phyloP scores from a whole-genome alignment of 2,888 invertebrate species.

The Clunio marinus region DNA sequence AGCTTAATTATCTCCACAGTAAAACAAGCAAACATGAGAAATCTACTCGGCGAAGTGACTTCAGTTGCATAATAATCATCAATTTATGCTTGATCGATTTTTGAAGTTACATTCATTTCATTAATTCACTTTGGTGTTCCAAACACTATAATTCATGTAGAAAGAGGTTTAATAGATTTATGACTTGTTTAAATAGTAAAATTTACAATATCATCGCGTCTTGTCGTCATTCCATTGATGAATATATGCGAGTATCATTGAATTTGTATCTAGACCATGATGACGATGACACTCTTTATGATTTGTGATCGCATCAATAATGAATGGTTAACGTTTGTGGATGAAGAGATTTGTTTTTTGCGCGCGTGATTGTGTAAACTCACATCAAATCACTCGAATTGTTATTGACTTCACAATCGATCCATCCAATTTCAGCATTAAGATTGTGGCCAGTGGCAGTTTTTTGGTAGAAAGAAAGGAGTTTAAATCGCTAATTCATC shows the following conservation, averaged over 20 bases:
- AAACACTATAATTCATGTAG: neutral
- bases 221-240: neutral
- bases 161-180: neutral
- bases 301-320: neutral
- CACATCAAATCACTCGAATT: neutral
- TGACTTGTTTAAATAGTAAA: neutral
- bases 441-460: neutral
- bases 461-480: neutral
- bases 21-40: neutral
- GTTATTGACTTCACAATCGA: neutral
- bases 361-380: neutral
- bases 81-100: too few relatives aligned
- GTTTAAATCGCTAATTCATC: slow-evolving; percentile 1
- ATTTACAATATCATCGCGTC: neutral
- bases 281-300: too few relatives aligned
- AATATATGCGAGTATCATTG: too few relatives aligned
- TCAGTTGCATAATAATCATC: too few relatives aligned
- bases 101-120: neutral
- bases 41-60: too few relatives aligned
- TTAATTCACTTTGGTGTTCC: neutral
- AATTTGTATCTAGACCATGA: neutral
- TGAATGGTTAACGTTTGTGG: slow-evolving; percentile 4
- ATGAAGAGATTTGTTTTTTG: neutral
- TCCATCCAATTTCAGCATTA: neutral
- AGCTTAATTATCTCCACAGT: too few relatives aligned